Percentiles rank a stretch among this genome's conserved stretches.
These are phyloP conservation scores for Nannoperca obscura DNA, from an alignment of 2,797 vertebrate genomes.

Conservation along the genomic window DNA sequence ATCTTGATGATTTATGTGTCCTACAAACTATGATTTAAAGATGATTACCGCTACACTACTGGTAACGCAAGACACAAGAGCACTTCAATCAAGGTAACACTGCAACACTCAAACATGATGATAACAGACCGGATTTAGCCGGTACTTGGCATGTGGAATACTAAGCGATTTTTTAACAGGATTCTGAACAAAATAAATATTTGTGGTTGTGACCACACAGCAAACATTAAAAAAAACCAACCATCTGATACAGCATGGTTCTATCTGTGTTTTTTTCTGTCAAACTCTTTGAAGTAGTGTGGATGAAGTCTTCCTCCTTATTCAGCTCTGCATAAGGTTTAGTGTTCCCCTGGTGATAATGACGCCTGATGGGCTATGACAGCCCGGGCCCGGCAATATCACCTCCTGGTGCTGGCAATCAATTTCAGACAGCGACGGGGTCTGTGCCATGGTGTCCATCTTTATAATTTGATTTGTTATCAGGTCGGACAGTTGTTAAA, in stretches of 20 bases:
- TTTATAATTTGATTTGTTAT: conserved; percentile 86
- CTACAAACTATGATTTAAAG: conserved; percentile 69
- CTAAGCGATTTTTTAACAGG: conserved; percentile 22
- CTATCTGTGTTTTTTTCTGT: conserved; percentile 9
- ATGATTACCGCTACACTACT: conserved; percentile 69
- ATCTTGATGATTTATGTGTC: conserved; percentile 63
- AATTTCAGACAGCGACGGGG: conserved; percentile 72
- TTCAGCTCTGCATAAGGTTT: conserved; percentile 68
- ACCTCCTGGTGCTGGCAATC: conserved; percentile 78
- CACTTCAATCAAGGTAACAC: conserved; percentile 76
- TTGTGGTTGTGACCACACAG: conserved; percentile 19
- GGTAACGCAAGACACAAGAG: conserved; percentile 66
- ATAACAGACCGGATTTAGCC: conserved; percentile 46
- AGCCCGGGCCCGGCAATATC: conserved; percentile 74
- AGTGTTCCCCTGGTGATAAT: conserved; percentile 79
- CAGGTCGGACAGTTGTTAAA: conserved; percentile 78
- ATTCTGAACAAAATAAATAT: neutral
- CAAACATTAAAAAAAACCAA: conserved; percentile 6
- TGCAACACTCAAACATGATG: conserved; percentile 51
- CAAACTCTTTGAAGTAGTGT: conserved; percentile 18
- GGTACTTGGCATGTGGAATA: conserved; percentile 38
- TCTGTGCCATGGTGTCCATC: conserved; percentile 74
- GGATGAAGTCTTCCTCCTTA: conserved; percentile 52
- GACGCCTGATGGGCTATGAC: conserved; percentile 81
- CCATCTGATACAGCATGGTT: neutral